phyloP scores from a whole-genome alignment of 2,113 vertebrate species.

The Podarcis raffonei region DNA sequence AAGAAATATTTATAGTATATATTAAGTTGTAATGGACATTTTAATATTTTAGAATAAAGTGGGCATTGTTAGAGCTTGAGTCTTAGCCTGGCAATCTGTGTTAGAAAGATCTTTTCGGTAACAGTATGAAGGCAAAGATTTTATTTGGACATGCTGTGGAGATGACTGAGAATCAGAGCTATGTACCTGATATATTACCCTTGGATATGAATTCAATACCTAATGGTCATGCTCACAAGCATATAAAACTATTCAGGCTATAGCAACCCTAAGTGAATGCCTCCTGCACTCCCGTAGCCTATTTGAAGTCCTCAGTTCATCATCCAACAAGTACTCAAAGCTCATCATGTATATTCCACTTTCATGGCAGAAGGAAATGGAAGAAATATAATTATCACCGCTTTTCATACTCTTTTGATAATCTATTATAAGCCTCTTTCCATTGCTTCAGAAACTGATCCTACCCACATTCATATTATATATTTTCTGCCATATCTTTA shows the following conservation, averaged over 20 bases:
- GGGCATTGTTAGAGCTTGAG: background rate
- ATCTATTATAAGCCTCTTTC: background rate
- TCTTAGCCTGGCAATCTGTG: background rate
- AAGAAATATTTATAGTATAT: background rate
- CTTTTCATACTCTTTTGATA: background rate
- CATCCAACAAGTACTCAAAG: background rate
- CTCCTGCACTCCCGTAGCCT: background rate
- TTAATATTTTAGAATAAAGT: conserved; percentile 8
- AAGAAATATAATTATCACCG: background rate
- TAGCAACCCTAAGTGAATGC: background rate
- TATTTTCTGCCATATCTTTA: background rate
- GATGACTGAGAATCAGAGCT: background rate
- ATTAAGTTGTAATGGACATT: background rate
- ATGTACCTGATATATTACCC: background rate
- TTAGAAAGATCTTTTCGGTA: conserved; percentile 29
- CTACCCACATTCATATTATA: background rate
- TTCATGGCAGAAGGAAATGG: background rate
- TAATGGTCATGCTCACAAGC: background rate
- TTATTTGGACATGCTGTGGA: conserved; percentile 19
- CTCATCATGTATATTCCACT: background rate
- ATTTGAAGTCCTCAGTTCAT: background rate
- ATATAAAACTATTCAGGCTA: background rate
- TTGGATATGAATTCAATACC: background rate
- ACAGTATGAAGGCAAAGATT: conserved; percentile 27
- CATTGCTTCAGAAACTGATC: background rate